Evolutionary conservation across 2,113 vertebrate genomes (phyloP).

Genomic region (Bagarius yarrelli): DNA sequence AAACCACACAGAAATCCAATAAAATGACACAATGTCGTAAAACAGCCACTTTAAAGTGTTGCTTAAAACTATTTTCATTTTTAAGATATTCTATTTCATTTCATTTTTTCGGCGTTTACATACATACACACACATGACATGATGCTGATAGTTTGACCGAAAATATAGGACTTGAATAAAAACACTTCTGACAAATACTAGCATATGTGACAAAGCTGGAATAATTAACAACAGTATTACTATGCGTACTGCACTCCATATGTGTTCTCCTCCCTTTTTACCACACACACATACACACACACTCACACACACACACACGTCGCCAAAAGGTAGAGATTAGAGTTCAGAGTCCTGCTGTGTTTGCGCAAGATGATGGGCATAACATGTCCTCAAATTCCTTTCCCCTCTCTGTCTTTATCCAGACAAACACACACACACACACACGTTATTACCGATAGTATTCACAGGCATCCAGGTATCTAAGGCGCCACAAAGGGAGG

Average conservation of each 20-base stretch:
- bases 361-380: slow-evolving; percentile 62
- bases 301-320: background rate
- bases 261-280: background rate
- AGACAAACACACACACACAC: slow-evolving; percentile 32
- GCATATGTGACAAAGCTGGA: background rate
- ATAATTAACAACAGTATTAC: background rate
- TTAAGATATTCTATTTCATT: background rate
- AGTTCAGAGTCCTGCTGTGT: slow-evolving; percentile 48
- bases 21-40: background rate
- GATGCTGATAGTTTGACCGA: background rate
- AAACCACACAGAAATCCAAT: background rate
- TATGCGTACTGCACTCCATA: background rate
- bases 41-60: background rate
- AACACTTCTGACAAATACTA: background rate
- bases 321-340: slow-evolving; percentile 44
- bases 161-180: background rate
- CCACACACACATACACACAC: slow-evolving; percentile 23
- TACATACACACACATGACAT: background rate
- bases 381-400: slow-evolving; percentile 59
- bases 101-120: no score
- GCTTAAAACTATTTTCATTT: background rate
- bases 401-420: slow-evolving; percentile 48
- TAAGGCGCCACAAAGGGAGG: background rate
- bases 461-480: background rate
- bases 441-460: background rate